Base-by-base conservation (phyloP, 2,888 invertebrate genomes). In the Augiades crinisus region DNA sequence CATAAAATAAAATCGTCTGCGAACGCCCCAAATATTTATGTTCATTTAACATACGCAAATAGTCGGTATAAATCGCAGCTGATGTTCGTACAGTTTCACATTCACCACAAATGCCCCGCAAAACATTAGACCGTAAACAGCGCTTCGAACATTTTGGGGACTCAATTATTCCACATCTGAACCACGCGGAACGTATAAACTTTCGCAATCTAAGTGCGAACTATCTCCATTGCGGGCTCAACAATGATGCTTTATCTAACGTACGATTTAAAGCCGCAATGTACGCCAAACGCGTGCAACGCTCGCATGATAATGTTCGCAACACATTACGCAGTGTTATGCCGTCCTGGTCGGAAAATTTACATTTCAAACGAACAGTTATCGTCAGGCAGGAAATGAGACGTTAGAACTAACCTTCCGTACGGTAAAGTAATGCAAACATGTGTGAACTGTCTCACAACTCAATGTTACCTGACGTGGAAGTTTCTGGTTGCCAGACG, bases 291-390 rank as follows among this genome's bases (percentile, higher is more conserved):
- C 49, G 17, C 36, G 10, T 43, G 50, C 43, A 50, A 31, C 14
- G 43, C 19, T 34, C 33, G 16, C 13, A 21, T 43, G 43, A 43
- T 50, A 43, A 19, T n/a, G 50, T 22, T 41, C 17, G 36, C 19
- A 30, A 14, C 36, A 24, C 33, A 43, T 36, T 17, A 17, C 16
- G 10, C 44, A n/a, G 36, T 51, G 44, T 44, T 43, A 41, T 50
- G 50, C n/a, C 27, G 27, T 30, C 8, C 38, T 31, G 47, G 47
- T 40, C 16, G 36, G 37, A 51, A 51, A 44, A 51, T 51, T 51
- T 51, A 51, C 50, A 51, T 51, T 51, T 51, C 44, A 51, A 51
- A 51, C 50, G 50, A 51, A 51, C 50, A 51, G 50, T 51, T 51
- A 51, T 51, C 50, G 50, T 51, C 50, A 51, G 44, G 50, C 50